A percentile compares a stretch with the other conserved stretches of the same genome.
Conservation (phyloP, 2,888 invertebrate species). For the Chorisops tibialis region DNA sequence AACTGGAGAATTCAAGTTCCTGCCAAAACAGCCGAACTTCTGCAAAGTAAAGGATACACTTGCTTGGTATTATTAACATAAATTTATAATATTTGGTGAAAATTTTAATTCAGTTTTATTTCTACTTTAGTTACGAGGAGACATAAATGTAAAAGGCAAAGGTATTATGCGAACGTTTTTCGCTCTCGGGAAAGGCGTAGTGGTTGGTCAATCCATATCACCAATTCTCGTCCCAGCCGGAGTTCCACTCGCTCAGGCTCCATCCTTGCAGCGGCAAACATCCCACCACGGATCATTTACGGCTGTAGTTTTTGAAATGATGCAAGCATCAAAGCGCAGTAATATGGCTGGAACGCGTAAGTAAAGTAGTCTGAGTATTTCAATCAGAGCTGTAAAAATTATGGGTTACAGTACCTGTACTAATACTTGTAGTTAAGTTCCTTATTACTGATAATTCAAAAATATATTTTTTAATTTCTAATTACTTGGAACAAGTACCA, state of each 20-base stretch:
- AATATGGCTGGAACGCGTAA: slow-evolving; percentile 50
- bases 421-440: not conserved
- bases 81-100: not conserved
- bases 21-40: slow-evolving; percentile 72
- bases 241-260: slow-evolving; percentile 55
- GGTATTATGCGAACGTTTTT: slow-evolving; percentile 96
- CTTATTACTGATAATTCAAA: too few species aligned
- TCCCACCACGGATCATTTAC: slow-evolving; percentile 76
- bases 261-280: slow-evolving; percentile 62
- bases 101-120: not conserved
- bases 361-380: slow-evolving; percentile 29
- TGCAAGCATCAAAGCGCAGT: slow-evolving; percentile 63
- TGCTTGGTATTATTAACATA: slow-evolving; percentile 43
- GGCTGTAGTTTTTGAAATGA: slow-evolving; percentile 84
- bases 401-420: too few species aligned
- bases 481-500: too few species aligned
- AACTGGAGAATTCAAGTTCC: slow-evolving; percentile 90
- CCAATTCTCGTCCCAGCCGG: slow-evolving; percentile 48
- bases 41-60: slow-evolving; percentile 48
- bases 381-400: not conserved
- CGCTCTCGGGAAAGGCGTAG: slow-evolving; percentile 62
- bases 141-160: slow-evolving; percentile 89
- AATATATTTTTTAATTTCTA: too few species aligned
- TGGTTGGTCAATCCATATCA: slow-evolving; percentile 46
- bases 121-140: slow-evolving; percentile 71